Evolutionary conservation across 2,797 vertebrate genomes (phyloP), one percentile per base, ranked within the genome.

Genomic region (Gastrophryne carolinensis): DNA sequence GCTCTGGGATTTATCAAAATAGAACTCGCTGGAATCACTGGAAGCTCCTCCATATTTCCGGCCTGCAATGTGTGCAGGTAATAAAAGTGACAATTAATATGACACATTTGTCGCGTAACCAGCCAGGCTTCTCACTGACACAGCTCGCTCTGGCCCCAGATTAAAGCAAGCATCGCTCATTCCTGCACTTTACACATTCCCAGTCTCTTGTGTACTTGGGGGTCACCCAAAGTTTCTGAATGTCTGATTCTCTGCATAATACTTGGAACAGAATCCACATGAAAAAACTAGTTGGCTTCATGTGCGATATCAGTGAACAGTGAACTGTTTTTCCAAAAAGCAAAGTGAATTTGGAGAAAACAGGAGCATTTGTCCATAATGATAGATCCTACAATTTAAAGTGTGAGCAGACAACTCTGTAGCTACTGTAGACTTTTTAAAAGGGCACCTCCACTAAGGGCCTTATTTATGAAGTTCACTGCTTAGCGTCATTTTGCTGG

Each of bases 151-250:
- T 73, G 71, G 71, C 71, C 44, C 27, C 4, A 2, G 27, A 68
- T 26, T 37, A 66, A 50, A 67, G 50, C 39, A 35, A 30, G 50
- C 30, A 47, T 3, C 21, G 17, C 21, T 39, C 53, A 49, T 19
- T 44, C 27, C 56, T 26, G 34, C 41, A 54, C 56, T 41, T 3
- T 30, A 13, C 29, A 24, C 13, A 32, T 37, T 68, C 73, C 41
- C 41, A 26, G 29, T n/a, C 26, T 72, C 41, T 21, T 27, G 17
- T 13, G 12, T 29, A 41, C 37, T 62, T 44, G 35, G 24, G 29
- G 66, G 32, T 62, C 56, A 62, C 58, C 63, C 74, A 77, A 57
- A 71, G 37, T 64, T 71, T 27, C 50, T 56, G 29, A 64, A 76
- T 32, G 27, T 50, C 21, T 54, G 15, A 9, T 11, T 44, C 37